phyloP scores from a whole-genome alignment of 2,797 vertebrate genomes.

The Rallus crepitans region DNA sequence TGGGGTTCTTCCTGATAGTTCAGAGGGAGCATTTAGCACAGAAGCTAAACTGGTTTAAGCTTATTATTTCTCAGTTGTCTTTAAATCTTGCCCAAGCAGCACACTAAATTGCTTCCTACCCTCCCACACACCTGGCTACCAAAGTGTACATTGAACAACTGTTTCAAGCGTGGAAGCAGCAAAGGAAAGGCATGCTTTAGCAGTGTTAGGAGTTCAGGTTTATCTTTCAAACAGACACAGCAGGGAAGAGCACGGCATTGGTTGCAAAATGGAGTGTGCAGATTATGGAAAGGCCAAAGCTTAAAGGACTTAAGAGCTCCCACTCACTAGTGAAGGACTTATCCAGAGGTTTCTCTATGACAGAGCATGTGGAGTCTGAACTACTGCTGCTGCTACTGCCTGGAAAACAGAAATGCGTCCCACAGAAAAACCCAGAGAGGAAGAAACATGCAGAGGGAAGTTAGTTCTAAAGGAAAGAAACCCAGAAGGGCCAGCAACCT shows the following conservation, averaged over 20 bases:
- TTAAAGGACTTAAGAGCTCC: conserved; percentile 82
- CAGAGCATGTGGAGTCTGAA: conserved; percentile 88
- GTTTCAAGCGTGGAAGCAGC: conserved; percentile 62
- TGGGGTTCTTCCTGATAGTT: background rate
- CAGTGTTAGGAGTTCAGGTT: conserved; percentile 43
- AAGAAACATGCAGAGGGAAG: conserved; percentile 75
- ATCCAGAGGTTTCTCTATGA: conserved; percentile 87
- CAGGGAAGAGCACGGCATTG: conserved; percentile 73
- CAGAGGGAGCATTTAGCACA: background rate
- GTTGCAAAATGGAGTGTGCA: conserved; percentile 72
- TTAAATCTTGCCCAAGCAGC: conserved; percentile 51
- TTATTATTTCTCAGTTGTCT: conserved; percentile 38
- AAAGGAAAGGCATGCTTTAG: conserved; percentile 78
- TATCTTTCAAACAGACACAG: conserved; percentile 56
- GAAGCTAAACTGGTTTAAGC: background rate
- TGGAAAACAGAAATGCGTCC: conserved; percentile 86
- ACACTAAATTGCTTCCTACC: conserved; percentile 30
- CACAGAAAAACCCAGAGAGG: conserved; percentile 72
- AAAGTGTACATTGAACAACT: background rate
- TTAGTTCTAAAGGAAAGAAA: conserved; percentile 70
- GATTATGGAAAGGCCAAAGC: conserved; percentile 79
- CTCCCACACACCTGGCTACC: conserved; percentile 22
- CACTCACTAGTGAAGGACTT: conserved; percentile 92
- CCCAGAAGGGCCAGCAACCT: conserved; percentile 35
- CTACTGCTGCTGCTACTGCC: conserved; percentile 90